Conservation (phyloP, 2,888 invertebrate species). For the Norana najaformis region DNA sequence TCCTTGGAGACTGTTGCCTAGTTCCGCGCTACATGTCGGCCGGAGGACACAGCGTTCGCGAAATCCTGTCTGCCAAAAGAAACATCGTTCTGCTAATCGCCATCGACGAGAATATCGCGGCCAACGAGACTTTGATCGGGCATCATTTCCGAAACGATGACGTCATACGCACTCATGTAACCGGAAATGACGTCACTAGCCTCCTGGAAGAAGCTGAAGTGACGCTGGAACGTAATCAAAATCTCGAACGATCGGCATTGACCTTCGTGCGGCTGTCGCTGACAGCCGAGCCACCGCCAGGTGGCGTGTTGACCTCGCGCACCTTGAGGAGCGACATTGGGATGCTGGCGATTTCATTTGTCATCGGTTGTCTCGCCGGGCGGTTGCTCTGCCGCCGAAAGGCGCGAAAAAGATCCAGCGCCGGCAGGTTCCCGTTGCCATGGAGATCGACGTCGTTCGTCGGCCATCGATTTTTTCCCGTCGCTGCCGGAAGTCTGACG, state of each 20-base stretch:
- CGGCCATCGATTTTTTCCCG: not conserved
- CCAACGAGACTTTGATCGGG: not conserved
- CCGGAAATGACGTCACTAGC: not conserved
- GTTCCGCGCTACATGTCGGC: not conserved
- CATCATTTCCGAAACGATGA: slow-evolving; percentile 2
- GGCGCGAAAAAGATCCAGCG: not conserved
- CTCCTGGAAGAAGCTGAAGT: not conserved
- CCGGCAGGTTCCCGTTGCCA: slow-evolving; percentile 17
- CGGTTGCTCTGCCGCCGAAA: not conserved
- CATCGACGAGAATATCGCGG: not conserved
- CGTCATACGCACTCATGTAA: not conserved
- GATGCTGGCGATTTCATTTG: not conserved
- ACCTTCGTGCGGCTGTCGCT: not conserved
- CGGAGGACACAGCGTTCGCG: not conserved
- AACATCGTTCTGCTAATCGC: not conserved
- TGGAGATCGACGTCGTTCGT: not conserved
- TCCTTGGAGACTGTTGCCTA: slow-evolving; percentile 21
- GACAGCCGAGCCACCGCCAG: not conserved
- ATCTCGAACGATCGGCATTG: not conserved
- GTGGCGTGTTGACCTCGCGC: not conserved
- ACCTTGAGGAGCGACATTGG: not conserved
- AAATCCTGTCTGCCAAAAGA: not conserved
- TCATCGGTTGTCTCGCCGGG: not conserved
- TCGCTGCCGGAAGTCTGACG: slow-evolving; percentile 2
- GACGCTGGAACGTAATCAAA: not conserved